These are phyloP conservation scores for Sylvilagus bachmani DNA, from an alignment of 2,113 vertebrate genomes.

Conservation along the genomic window DNA sequence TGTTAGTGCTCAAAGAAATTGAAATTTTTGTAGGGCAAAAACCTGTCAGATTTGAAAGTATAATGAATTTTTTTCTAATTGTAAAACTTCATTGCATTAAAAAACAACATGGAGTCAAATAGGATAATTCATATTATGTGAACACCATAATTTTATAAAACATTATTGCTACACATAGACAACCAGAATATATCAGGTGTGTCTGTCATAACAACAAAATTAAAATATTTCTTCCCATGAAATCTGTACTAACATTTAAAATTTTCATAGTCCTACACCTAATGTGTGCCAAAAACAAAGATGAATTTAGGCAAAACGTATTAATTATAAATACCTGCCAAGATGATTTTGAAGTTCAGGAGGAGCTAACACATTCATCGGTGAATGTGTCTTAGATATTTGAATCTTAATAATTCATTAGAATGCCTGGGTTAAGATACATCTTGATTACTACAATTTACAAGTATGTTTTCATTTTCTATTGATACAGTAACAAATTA, in stretches of 20 bases:
- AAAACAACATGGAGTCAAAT: constrained; percentile 12
- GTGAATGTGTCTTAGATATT: neutral
- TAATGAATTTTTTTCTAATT: constrained; percentile 46
- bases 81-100: constrained; percentile 39
- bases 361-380: neutral
- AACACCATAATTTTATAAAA: neutral
- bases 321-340: neutral
- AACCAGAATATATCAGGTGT: neutral
- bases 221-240: constrained; percentile 24
- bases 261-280: neutral
- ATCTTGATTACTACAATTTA: neutral
- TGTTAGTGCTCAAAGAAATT: constrained; percentile 63
- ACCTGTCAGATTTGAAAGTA: constrained; percentile 62
- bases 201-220: neutral
- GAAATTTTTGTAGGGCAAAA: constrained; percentile 60
- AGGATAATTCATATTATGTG: constrained; percentile 31
- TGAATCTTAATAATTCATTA: neutral
- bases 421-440: neutral
- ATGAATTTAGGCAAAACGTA: neutral
- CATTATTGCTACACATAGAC: neutral
- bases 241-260: neutral
- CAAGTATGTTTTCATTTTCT: neutral
- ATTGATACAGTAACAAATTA: neutral
- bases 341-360: neutral
- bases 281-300: neutral